Evolutionary conservation across 2,888 invertebrate species (phyloP).

Genomic region (Lampropteryx suffumata): DNA sequence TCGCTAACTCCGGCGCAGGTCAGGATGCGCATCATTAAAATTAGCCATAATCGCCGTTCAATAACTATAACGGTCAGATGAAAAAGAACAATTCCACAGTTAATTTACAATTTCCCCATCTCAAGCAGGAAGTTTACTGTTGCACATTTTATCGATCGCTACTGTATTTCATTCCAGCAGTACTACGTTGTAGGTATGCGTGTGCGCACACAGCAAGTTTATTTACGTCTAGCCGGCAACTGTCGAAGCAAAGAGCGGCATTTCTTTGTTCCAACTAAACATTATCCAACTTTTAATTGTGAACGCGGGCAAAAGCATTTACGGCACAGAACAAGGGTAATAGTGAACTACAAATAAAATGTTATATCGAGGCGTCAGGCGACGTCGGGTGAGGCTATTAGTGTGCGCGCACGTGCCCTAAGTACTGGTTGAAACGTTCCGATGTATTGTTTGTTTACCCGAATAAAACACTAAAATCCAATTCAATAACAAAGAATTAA

Average conservation of each 20-base stretch:
- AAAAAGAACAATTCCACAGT: slow-evolving; percentile 74
- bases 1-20: slow-evolving; percentile 15
- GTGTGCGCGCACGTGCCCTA: slow-evolving; percentile 74
- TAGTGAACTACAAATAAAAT: slow-evolving; percentile 70
- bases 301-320: slow-evolving; percentile 73
- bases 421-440: slow-evolving; percentile 73
- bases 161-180: slow-evolving; percentile 57
- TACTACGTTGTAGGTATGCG: slow-evolving; percentile 41
- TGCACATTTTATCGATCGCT: slow-evolving; percentile 77
- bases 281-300: slow-evolving; percentile 78
- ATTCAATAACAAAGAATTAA: slow-evolving; percentile 84
- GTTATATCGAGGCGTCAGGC: slow-evolving; percentile 67
- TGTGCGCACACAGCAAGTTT: slow-evolving; percentile 46
- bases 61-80: slow-evolving; percentile 71
- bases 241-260: slow-evolving; percentile 71
- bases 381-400: slow-evolving; percentile 60
- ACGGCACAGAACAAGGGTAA: slow-evolving; percentile 43
- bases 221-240: slow-evolving; percentile 70
- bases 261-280: slow-evolving; percentile 78
- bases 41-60: slow-evolving; percentile 45
- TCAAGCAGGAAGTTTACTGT: slow-evolving; percentile 76
- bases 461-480: slow-evolving; percentile 83
- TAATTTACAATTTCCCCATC: slow-evolving; percentile 77
- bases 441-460: slow-evolving; percentile 82
- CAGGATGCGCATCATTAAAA: slow-evolving; percentile 37